These are phyloP conservation scores for Mellivora capensis DNA, from an alignment of 2,113 vertebrate genomes.

Conservation along the genomic window DNA sequence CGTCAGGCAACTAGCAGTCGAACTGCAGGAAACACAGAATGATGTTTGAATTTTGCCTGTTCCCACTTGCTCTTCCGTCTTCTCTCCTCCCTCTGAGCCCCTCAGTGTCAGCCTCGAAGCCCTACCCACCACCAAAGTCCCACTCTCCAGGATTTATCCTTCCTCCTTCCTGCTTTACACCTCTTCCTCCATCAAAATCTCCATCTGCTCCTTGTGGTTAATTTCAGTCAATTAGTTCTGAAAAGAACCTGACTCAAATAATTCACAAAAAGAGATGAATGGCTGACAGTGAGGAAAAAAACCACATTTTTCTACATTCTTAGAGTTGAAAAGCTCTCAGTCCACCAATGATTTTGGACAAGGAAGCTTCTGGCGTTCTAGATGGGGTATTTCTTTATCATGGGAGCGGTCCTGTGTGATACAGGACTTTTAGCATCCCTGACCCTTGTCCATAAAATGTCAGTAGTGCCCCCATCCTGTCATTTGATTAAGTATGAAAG, in stretches of 20 bases:
- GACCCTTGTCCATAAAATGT: neutral
- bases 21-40: neutral
- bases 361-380: neutral
- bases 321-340: neutral
- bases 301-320: neutral
- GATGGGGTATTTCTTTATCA: neutral
- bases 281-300: neutral
- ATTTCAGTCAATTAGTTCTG: neutral
- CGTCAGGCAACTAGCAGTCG: accelerated
- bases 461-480: neutral
- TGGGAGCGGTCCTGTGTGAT: neutral
- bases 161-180: neutral
- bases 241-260: neutral
- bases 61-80: no score
- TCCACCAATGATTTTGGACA: neutral
- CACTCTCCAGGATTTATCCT: neutral
- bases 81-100: neutral
- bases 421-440: neutral
- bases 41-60: neutral
- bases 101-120: neutral
- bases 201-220: neutral
- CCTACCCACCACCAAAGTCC: neutral
- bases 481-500: neutral
- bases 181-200: neutral
- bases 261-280: neutral